Base-by-base conservation (phyloP, 2,797 vertebrate genomes). In the Odontamblyopus rebecca region DNA sequence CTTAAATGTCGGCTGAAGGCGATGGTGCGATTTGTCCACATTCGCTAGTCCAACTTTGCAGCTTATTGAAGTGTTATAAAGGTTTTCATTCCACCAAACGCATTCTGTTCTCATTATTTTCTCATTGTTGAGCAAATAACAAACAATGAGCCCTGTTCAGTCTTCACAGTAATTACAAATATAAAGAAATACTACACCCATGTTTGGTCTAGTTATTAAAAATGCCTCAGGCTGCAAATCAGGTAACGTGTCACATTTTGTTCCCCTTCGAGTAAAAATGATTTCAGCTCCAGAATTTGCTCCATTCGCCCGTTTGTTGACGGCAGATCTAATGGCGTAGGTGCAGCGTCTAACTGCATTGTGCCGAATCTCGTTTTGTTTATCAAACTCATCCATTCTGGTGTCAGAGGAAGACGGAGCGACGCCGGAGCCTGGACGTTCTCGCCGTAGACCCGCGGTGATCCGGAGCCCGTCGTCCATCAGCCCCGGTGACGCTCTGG, bases 381-480 rank as follows among this genome's bases (percentile, higher is more conserved):
- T 38, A n/a, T 38, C 61, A 62, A 62, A 38, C 18, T 8, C 16
- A 35, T 62, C 61, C 30, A 11, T 62, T 38, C 18, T 6, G 11
- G 2, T 44, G 61, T 64, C 38, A 44, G 12, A 32, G n/a, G 60
- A 61, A 61, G 30, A 35, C 30, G 7, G 38, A 64, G 23, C 15
- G 13, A 64, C 62, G 23, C n/a, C 3, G 4, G 5, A 8, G 38
- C 35, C 13, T 27, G 38, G 6, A 64, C 5, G 12, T 48, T 23
- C 12, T 8, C 2, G 38, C 38, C 3, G 38, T 38, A 74, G 77
- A 64, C 74, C 54, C 32, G 7, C 5, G 0, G 50, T 6, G 29
- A 76, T 27, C 69, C 65, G 51, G n/a, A 61, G 35, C 5, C 63
- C 70, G 71, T 61, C 44, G 70, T 64, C 60, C 75, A 74, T 61